Percentiles rank a stretch among this genome's conserved stretches.
Evolutionary conservation across 2,888 invertebrate genomes (phyloP).

Genomic region (Hyposoter didymator): DNA sequence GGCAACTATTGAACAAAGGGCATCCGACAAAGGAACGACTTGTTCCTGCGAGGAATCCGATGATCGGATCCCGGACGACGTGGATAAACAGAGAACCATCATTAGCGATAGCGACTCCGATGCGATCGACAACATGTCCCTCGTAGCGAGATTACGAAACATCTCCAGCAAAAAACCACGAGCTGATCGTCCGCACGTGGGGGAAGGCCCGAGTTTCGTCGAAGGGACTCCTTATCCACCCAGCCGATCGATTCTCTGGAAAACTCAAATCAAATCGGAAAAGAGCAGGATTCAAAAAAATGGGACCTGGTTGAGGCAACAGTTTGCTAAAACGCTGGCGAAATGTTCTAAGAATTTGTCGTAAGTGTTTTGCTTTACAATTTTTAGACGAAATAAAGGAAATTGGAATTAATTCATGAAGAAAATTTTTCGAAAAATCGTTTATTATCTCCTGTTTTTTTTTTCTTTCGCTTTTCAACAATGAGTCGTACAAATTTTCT

Average conservation of each 20-base stretch:
- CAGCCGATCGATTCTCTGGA: slow-evolving; percentile 73
- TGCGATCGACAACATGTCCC: slow-evolving; percentile 69
- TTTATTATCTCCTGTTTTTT: no score
- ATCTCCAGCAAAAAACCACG: slow-evolving; percentile 54
- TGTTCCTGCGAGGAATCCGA: slow-evolving; percentile 6
- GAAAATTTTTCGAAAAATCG: no score
- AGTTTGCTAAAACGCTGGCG: background rate
- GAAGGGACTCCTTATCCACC: slow-evolving; percentile 76
- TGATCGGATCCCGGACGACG: background rate
- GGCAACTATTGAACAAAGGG: background rate
- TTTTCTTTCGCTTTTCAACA: background rate
- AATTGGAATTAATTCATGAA: no score
- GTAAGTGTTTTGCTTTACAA: slow-evolving; percentile 21
- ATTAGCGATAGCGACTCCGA: slow-evolving; percentile 27
- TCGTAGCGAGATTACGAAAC: slow-evolving; percentile 71
- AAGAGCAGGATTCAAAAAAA: slow-evolving; percentile 11
- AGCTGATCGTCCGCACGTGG: slow-evolving; percentile 4
- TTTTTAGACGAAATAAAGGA: background rate
- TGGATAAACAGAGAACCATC: background rate
- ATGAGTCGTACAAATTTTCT: background rate
- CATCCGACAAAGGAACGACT: background rate
- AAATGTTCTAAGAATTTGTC: slow-evolving; percentile 2
- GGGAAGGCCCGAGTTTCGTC: slow-evolving; percentile 67
- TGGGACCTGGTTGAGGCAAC: background rate
- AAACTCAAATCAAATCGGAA: slow-evolving; percentile 69